Conservation (phyloP, 2,113 vertebrate species). For the Acanthochromis polyacanthus region DNA sequence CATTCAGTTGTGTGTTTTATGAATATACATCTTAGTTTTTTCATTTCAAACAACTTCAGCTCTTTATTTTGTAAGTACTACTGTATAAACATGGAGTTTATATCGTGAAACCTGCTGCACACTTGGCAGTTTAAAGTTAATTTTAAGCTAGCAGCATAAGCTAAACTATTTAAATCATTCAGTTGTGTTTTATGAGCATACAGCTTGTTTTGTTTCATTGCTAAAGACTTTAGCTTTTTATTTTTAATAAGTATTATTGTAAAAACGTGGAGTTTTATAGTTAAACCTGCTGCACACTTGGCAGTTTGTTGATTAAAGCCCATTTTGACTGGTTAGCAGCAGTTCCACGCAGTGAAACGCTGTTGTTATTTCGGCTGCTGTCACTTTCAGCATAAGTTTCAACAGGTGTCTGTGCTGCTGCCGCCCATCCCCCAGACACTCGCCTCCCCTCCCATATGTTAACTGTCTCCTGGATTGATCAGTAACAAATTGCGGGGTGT, state of each 20-base stretch:
- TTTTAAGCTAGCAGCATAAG: background rate
- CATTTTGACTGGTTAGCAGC: background rate
- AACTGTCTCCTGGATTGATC: slow-evolving; percentile 65
- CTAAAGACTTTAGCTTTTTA: background rate
- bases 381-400: slow-evolving; percentile 67
- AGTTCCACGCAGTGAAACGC: background rate
- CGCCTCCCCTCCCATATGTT: slow-evolving; percentile 47
- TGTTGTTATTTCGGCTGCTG: slow-evolving; percentile 31
- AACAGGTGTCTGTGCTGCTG: slow-evolving; percentile 79
- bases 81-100: too few relatives aligned
- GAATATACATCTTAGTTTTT: too few relatives aligned
- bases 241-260: too few relatives aligned
- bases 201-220: background rate
- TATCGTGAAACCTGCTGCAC: too few relatives aligned
- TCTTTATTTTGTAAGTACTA: too few relatives aligned
- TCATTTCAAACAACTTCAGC: too few relatives aligned
- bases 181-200: too few relatives aligned
- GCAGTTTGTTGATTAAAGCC: background rate
- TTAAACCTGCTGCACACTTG: accelerated
- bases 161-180: too few relatives aligned
- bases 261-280: too few relatives aligned
- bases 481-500: slow-evolving; percentile 58
- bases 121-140: background rate
- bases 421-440: slow-evolving; percentile 63
- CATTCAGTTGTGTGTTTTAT: too few relatives aligned